Evolutionary conservation across 92 coral and sea anemone species (phyloP), one percentile per base, ranked within the genome.

Genomic region (Epizoanthus illoricatus): DNA sequence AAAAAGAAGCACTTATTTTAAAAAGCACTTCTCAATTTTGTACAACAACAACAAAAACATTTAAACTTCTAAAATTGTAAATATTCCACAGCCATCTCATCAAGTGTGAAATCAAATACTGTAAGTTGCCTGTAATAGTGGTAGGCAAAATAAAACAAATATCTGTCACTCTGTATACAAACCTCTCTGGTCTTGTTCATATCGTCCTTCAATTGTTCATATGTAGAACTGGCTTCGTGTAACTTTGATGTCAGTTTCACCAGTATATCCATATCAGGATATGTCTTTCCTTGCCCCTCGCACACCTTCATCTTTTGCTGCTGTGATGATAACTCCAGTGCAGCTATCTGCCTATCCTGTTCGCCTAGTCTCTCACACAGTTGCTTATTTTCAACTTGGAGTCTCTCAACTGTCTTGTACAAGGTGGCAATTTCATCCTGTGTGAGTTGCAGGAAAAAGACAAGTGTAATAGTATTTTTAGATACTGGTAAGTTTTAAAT

Each of bases 191-290:
- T 91, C 49, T 91, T 88, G 17, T 80, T 88, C 97, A 97, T 97
- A 75, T 94, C 99, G 23, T 82, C 88, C 73, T 85, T 84, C 42
- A 97, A 80, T 36, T 87, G 92, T 80, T 97, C 99, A 75, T 91
- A 97, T 5, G 98, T 94, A 12, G 92, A 83, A 74, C 98, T 97
- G 75, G 97, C 95, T 94, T 97, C 98, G 71, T 97, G 99, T 28
- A 97, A 71, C 68, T 92, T 91, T 21, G 97, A 84, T 0, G 99
- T 97, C 42, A 97, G 87, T 72, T 88, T 93, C 17, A 93, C 93
- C 80, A 93, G 57, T 92, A 93, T 93, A 65, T 91, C 94, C 58
- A 93, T 90, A 68, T 93, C 97, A 15, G 92, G 84, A 54, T 85
- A 85, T 0, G 81, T 49, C 58, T 81, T 83, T 17, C 61, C 60